Evolutionary conservation across 1,140 invertebrate species (phyloP).

Genomic region (Phthorimaea operculella): DNA sequence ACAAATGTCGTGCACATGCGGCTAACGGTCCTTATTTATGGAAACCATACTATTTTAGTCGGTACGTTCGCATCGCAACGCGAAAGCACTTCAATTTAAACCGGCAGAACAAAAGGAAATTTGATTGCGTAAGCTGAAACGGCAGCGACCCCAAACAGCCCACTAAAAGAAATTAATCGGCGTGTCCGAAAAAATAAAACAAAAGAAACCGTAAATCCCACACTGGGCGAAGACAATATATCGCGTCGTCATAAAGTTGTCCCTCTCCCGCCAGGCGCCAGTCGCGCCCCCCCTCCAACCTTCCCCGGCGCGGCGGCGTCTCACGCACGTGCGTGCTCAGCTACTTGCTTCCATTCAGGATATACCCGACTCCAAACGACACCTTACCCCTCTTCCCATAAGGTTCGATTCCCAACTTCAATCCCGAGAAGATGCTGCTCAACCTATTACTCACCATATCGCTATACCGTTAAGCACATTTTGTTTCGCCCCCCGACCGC

Average conservation of each 20-base stretch:
- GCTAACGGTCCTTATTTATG: conserved; percentile 27
- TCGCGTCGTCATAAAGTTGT: conserved; percentile 55
- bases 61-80: not conserved
- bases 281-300: conserved; percentile 17
- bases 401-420: conserved; percentile 25
- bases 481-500: conserved; percentile 31
- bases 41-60: conserved; percentile 9
- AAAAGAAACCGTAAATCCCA: conserved; percentile 53
- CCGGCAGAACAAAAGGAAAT: conserved; percentile 23
- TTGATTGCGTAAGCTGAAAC: conserved; percentile 29
- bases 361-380: conserved; percentile 26
- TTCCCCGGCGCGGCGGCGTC: conserved; percentile 25
- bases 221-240: conserved; percentile 54
- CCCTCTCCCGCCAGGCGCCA: conserved; percentile 57
- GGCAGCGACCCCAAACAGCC: conserved; percentile 24
- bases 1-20: conserved; percentile 37
- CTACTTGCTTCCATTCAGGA: conserved; percentile 41
- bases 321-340: conserved; percentile 56
- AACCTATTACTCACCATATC: conserved; percentile 48
- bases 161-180: conserved; percentile 48
- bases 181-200: conserved; percentile 49
- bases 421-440: conserved; percentile 22
- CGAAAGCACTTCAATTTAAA: conserved; percentile 14
- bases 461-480: conserved; percentile 42
- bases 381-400: conserved; percentile 35